Evolutionary conservation across 1,140 invertebrate genomes (phyloP), one percentile per base, ranked within the genome.

Genomic region (Bombus soroeensis): DNA sequence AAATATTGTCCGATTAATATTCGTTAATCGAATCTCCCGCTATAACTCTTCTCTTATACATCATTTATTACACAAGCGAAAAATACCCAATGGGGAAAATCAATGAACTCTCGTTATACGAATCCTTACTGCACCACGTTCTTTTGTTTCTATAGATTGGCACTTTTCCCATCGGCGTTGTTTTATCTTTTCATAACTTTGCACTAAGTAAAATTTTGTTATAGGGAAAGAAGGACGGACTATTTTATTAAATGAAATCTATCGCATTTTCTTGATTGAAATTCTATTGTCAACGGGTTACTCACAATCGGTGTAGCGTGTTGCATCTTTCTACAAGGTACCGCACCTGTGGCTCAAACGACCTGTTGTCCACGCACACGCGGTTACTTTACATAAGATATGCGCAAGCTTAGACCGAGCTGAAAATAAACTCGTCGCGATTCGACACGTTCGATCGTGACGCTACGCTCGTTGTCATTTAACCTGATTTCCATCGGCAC

Each of bases 381-480:
- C 88, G 89, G 83, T 88, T 83, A 85, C 88, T 91, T 91, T 91
- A 90, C 88, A 91, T 91, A 91, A 90, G 89, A 88, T 89, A 91
- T 91, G 85, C 88, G 81, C 88, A 84, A 85, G 83, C 88, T 87
- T 91, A 91, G 88, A 79, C 72, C 68, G 74, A 78, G 84, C 87
- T 90, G 71, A 86, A 91, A 91, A 91, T 91, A 91, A 88, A 91
- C 89, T 91, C 72, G 83, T 87, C 79, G 76, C 83, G 89, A 88
- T 91, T 91, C 88, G 81, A 89, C 82, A 75, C 90, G 81, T 89
- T 87, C 87, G 89, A 90, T 88, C 78, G 59, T 87, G 78, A 90
- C 80, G 68, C 72, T 57, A 68, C 43, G 68, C 72, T 81, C 81
- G 76, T 71, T 78, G 88, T 89, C 76, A 87, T 89, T 90, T 90